These are phyloP conservation scores for Sinosuthora webbiana DNA, from an alignment of 2,113 vertebrate genomes.

Conservation along the genomic window DNA sequence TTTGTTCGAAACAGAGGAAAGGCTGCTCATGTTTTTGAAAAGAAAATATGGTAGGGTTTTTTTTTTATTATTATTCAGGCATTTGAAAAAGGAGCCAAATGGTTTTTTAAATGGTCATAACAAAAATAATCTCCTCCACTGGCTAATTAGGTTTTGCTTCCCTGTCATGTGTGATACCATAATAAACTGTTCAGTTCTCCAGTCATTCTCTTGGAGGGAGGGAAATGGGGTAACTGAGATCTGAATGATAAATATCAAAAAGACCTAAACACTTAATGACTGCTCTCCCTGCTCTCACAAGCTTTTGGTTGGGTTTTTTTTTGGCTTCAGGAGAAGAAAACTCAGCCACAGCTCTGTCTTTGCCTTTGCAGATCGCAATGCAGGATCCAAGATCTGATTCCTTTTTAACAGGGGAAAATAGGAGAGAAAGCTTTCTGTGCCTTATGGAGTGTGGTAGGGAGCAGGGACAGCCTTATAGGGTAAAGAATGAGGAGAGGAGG, in stretches of 20 bases:
- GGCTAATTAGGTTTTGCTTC: slow-evolving; percentile 10
- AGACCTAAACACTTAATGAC: neutral
- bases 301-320: neutral
- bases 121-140: slow-evolving; percentile 5
- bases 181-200: neutral
- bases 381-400: neutral
- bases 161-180: slow-evolving; percentile 34
- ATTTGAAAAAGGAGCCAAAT: neutral
- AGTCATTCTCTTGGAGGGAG: neutral
- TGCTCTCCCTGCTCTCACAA: neutral
- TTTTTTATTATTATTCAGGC: neutral
- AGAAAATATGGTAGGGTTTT: neutral
- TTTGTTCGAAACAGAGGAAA: neutral
- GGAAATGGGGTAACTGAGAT: neutral
- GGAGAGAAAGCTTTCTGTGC: neutral
- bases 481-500: slow-evolving; percentile 53
- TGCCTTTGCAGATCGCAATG: neutral
- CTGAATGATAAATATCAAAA: neutral
- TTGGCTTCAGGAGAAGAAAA: neutral
- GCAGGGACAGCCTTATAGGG: slow-evolving; percentile 52
- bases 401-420: neutral
- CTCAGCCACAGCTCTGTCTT: neutral
- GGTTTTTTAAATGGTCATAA: neutral
- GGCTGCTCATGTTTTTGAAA: neutral
- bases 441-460: neutral